Percentiles rank a stretch among this genome's conserved stretches.
phyloP scores from a whole-genome alignment of 2,888 invertebrate genomes.

The Mythimna albipuncta region DNA sequence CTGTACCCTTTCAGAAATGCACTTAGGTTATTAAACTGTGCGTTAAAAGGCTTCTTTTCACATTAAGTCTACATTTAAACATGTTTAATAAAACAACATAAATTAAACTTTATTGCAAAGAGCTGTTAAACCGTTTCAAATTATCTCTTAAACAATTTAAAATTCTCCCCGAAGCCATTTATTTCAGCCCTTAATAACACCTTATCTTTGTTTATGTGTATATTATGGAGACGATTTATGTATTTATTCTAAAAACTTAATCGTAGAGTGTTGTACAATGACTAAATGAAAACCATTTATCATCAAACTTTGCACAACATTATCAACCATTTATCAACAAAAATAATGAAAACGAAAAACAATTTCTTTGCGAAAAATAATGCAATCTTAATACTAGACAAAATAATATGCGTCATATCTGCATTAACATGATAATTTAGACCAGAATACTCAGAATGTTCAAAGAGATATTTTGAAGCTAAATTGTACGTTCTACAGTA shows the following conservation, averaged over 20 bases:
- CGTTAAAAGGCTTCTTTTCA: neutral
- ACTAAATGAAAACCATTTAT: neutral
- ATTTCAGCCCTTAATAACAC: conserved; percentile 23
- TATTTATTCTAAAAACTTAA: conserved; percentile 12
- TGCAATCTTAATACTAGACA: no score
- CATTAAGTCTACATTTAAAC: neutral
- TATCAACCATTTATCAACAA: no score
- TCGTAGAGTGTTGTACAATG: neutral
- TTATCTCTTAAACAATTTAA: conserved; percentile 33
- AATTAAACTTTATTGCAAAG: neutral
- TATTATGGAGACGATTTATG: conserved; percentile 19
- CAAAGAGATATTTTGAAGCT: no score
- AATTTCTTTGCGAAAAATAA: no score
- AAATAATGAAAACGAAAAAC: no score
- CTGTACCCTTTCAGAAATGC: neutral
- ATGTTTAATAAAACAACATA: conserved; percentile 14
- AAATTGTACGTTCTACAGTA: no score
- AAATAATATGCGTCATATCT: no score
- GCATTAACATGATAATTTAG: no score
- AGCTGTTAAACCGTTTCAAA: conserved; percentile 26
- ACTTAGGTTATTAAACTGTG: neutral
- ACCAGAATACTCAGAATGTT: no score
- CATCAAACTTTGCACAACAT: neutral
- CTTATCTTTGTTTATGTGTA: conserved; percentile 35
- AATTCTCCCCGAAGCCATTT: conserved; percentile 18